Evolutionary conservation across 2,888 invertebrate genomes (phyloP), one percentile per base, ranked within the genome.

Genomic region (Electrophaes corylata): DNA sequence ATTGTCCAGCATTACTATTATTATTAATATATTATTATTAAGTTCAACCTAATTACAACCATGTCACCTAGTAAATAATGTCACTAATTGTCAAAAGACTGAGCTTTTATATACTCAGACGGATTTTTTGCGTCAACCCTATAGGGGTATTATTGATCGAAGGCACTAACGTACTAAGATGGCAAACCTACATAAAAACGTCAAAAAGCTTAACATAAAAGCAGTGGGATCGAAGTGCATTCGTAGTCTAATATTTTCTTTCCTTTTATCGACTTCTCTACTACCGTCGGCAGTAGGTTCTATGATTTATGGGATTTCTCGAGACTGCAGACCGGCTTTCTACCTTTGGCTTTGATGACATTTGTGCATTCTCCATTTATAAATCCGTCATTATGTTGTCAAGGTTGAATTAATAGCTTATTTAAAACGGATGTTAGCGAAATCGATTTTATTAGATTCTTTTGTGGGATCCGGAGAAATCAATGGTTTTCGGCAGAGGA

Each of bases 231-330:
- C 10, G 10, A 16, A 8, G 8, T 16, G 37, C 26, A 29, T 29
- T 4, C 10, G 26, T 29, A 29, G 26, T 29, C 10, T 6, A 29
- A 29, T 12, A 33, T 33, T 33, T 33, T 33, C 33, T 33, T 33
- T 33, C 33, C 12, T 12, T 33, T 12, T 33, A 33, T 33, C 1
- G 14, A 16, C 14, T 35, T 3, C 1, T 14, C n/a, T 11, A 41
- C 29, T 40, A n/a, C n/a, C n/a, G n/a, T n/a, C n/a, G 39, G 12
- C 49, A 19, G 41, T 33, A 50, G 44, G 47, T 29, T 53, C 23
- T 44, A 47, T 58, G 58, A 62, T 62, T 60, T 58, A 62, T 59
- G 51, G 41, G n/a, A 6, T 51, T 50, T 53, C 52, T 47, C 47
- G 56, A 57, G 44, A 45, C 46, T 35, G 16, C 20, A 11, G 4